A percentile compares a stretch with the other conserved stretches of the same genome.
Conservation (phyloP, 2,113 vertebrate genomes). For the Chitala chitala region DNA sequence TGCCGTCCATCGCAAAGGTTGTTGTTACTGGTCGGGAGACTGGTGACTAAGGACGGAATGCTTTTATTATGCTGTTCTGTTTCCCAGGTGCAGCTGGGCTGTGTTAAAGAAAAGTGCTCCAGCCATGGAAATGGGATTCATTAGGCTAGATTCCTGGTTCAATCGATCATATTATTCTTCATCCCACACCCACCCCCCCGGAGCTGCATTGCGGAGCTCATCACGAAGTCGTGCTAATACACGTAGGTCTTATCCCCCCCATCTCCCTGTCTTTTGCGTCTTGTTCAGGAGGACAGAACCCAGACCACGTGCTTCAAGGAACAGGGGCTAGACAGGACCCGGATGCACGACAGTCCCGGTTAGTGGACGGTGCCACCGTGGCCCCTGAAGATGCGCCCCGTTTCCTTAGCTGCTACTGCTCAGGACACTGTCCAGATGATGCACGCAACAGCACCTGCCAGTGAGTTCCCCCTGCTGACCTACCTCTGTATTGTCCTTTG, state of each 20-base stretch:
- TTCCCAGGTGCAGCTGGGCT: background rate
- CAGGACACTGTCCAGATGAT: slow-evolving; percentile 90
- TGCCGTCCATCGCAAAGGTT: background rate
- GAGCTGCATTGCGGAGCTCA: background rate
- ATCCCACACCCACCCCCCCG: background rate
- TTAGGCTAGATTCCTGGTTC: background rate
- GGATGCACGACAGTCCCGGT: slow-evolving; percentile 61
- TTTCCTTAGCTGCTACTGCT: slow-evolving; percentile 92
- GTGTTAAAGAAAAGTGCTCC: background rate
- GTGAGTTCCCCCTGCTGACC: slow-evolving; percentile 61
- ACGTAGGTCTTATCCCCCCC: background rate
- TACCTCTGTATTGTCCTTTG: background rate
- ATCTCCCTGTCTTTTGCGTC: background rate
- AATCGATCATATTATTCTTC: background rate
- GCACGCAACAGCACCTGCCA: slow-evolving; percentile 92
- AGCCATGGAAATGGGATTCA: background rate
- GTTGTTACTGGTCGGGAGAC: background rate
- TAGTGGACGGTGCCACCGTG: slow-evolving; percentile 74
- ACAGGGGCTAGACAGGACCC: slow-evolving; percentile 76
- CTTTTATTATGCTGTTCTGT: background rate
- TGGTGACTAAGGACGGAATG: background rate
- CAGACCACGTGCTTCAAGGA: slow-evolving; percentile 80
- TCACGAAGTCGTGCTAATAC: background rate
- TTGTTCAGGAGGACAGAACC: slow-evolving; percentile 69
- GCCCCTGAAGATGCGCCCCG: slow-evolving; percentile 89